These are phyloP conservation scores for Ptilodon capucinus DNA, from an alignment of 2,888 invertebrate genomes.

Conservation along the genomic window DNA sequence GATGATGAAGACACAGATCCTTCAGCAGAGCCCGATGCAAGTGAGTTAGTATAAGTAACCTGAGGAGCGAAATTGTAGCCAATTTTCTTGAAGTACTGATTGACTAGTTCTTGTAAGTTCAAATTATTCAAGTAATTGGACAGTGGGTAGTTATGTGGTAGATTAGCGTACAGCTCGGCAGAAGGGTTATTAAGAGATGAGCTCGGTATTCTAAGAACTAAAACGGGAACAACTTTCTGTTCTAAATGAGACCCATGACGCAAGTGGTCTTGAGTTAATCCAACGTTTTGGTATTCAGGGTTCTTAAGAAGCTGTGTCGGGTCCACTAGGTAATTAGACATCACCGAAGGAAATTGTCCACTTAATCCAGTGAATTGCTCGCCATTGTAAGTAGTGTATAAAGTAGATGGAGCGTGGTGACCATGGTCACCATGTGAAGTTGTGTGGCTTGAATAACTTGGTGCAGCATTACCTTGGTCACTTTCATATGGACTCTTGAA, in stretches of 20 bases:
- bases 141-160: constrained; percentile 80
- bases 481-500: constrained; percentile 53
- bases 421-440: constrained; percentile 24
- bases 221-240: constrained; percentile 80
- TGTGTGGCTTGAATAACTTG: constrained; percentile 18
- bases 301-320: constrained; percentile 67
- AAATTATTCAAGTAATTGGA: constrained; percentile 79
- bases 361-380: constrained; percentile 70
- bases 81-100: constrained; percentile 76
- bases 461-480: constrained; percentile 44
- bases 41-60: constrained; percentile 57
- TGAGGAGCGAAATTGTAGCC: constrained; percentile 69
- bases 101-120: constrained; percentile 80
- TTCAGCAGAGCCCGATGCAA: constrained; percentile 36
- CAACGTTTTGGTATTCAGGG: constrained; percentile 77
- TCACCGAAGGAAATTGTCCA: constrained; percentile 72
- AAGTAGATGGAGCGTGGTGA: constrained; percentile 60
- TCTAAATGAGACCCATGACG: constrained; percentile 60
- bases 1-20: constrained; percentile 27
- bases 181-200: constrained; percentile 79
- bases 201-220: constrained; percentile 82
- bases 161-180: constrained; percentile 79
- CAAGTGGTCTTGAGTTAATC: constrained; percentile 73
- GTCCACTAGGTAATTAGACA: constrained; percentile 75
- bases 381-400: constrained; percentile 76